phyloP scores from a whole-genome alignment of 2,888 invertebrate species.

The Itoplectis maculator region DNA sequence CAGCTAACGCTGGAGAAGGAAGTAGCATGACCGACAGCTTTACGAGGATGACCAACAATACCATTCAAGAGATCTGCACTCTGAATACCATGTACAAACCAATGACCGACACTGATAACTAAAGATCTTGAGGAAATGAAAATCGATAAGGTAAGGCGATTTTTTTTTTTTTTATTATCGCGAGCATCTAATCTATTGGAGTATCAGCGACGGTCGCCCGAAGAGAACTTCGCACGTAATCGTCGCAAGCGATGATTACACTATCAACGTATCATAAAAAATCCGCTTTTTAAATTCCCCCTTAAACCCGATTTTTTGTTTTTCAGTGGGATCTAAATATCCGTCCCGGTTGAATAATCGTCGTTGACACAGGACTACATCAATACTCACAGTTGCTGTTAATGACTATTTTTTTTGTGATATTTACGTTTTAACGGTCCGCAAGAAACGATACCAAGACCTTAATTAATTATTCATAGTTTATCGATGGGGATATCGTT shows the following conservation, averaged over 20 bases:
- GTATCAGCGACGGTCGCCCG: background rate
- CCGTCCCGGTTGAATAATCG: conserved; percentile 50
- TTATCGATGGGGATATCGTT: conserved; percentile 33
- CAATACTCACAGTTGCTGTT: conserved; percentile 62
- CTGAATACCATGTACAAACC: conserved; percentile 80
- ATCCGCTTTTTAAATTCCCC: background rate
- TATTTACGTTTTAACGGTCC: conserved; percentile 67
- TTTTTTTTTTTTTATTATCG: conserved; percentile 10
- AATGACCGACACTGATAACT: conserved; percentile 68
- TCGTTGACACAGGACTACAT: conserved; percentile 43
- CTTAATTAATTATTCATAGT: conserved; percentile 34
- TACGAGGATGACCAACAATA: conserved; percentile 85
- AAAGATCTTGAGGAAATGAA: conserved; percentile 41
- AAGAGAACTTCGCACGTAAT: background rate
- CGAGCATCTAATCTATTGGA: background rate
- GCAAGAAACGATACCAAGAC: conserved; percentile 20
- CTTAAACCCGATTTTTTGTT: conserved; percentile 68
- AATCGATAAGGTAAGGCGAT: conserved; percentile 35
- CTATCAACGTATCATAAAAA: no score
- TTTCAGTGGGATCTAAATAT: conserved; percentile 16
- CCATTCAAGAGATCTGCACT: conserved; percentile 83
- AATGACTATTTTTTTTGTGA: conserved; percentile 69
- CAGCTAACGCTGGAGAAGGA: conserved; percentile 67
- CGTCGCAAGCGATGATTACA: background rate
- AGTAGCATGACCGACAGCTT: conserved; percentile 86